A percentile compares a stretch with the other conserved stretches of the same genome.
Conservation (phyloP, 2,797 vertebrate species). For the Tiaroga cobitis region DNA sequence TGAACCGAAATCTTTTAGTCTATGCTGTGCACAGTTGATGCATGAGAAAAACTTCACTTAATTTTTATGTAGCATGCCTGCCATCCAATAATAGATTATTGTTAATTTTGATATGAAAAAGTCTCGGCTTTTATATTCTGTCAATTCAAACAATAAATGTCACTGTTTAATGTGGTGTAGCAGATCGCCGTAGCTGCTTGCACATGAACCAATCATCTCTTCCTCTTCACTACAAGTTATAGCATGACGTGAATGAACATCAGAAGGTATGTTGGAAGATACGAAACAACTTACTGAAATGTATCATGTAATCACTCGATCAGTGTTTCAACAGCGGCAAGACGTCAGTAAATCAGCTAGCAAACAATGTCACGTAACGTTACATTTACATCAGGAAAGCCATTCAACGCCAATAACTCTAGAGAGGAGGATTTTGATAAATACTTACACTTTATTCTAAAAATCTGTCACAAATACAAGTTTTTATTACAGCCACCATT, state of each 20-base stretch:
- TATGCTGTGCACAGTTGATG: not conserved
- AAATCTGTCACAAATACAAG: no score
- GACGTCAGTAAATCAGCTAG: not conserved
- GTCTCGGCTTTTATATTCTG: not conserved
- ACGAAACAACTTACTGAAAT: not conserved
- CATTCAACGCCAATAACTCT: not conserved
- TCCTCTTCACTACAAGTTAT: not conserved
- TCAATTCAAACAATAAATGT: not conserved
- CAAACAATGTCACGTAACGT: not conserved
- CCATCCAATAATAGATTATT: not conserved
- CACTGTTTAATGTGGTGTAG: not conserved
- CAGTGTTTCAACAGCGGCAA: not conserved
- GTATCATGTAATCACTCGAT: not conserved
- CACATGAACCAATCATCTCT: not conserved
- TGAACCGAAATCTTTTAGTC: not conserved
- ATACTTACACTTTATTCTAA: no score
- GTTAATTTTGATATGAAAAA: not conserved
- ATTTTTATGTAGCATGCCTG: not conserved
- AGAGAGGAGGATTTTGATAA: not conserved
- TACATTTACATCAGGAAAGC: not conserved
- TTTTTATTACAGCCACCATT: not conserved
- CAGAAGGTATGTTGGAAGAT: not conserved
- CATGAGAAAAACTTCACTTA: not conserved
- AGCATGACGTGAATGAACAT: not conserved
- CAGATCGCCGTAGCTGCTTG: not conserved